Base-by-base conservation (phyloP, 2,888 invertebrate species). In the Cephus pygmeus region DNA sequence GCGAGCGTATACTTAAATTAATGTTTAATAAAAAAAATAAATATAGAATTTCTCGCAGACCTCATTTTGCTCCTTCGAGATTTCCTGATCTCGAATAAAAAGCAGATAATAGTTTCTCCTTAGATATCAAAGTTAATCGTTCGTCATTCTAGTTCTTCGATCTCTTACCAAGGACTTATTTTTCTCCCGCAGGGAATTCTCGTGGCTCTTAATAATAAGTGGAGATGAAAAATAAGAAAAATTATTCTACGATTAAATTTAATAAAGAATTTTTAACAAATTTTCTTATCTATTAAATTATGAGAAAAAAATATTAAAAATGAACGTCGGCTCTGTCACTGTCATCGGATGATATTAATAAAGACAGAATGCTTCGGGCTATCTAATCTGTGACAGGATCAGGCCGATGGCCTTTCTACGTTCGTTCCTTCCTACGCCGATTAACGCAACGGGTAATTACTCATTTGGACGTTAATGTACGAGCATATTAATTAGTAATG, bases 331-430 rank as follows among this genome's bases (percentile, higher is more conserved):
- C 88, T 89, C 89, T 87, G 87, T 89, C 90, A 90, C 87, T 83
- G 90, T 90, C 90, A 85, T 87, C 84, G 82, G 80, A 84, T 85
- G 89, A 89, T 89, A 90, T 90, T 90, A 90, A 90, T 90, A 90
- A 89, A 90, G 90, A 90, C 85, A 86, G 85, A 86, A 83, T 79
- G 76, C 79, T 75, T 76, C 81, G 79, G 85, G 87, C 85, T 86
- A 83, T 86, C 85, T 87, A 86, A 88, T 89, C 87, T 87, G 84
- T 84, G 87, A 88, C 88, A 88, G 85, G 85, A 87, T 87, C 88
- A 83, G 81, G 73, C 79, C 83, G 82, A 83, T 83, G 71, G 71
- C 71, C 71, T 71, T 71, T 71, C 71, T 71, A 31, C 71, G 33
- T 31, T 34, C 69, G 30, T 34, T 69, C 30, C 34, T 77, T 56